Evolutionary conservation across 2,113 vertebrate species (phyloP).

Genomic region (Atlantisia rogersi): DNA sequence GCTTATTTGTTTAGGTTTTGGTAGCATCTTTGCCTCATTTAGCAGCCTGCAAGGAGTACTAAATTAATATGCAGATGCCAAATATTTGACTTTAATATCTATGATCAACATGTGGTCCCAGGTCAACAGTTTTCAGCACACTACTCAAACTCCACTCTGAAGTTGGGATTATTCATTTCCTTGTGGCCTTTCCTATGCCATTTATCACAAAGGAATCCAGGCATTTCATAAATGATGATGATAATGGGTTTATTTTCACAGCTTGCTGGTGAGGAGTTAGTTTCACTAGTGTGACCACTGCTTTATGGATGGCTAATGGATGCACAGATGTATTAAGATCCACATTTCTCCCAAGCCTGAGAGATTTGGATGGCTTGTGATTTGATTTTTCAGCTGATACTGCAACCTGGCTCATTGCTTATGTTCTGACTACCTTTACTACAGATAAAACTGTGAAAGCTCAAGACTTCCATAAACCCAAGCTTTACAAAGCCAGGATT

Average conservation of each 20-base stretch:
- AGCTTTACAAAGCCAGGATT: neutral
- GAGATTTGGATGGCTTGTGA: neutral
- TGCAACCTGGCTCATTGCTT: neutral
- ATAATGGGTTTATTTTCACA: slow-evolving; percentile 35
- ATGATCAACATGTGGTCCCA: neutral
- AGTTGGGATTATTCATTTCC: neutral
- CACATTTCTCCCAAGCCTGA: neutral
- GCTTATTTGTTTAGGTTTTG: neutral
- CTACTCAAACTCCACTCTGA: slow-evolving; percentile 21
- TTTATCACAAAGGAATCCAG: slow-evolving; percentile 35
- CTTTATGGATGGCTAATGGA: neutral
- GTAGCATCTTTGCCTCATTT: neutral
- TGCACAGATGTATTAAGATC: neutral
- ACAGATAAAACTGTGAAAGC: neutral
- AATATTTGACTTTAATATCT: neutral
- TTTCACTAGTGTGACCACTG: neutral
- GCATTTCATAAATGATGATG: slow-evolving; percentile 20
- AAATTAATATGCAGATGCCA: neutral
- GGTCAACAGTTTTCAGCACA: slow-evolving; percentile 3
- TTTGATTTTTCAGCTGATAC: neutral
- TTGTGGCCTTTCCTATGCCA: neutral
- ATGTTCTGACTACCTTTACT: neutral
- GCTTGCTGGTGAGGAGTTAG: neutral
- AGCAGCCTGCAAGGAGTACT: neutral
- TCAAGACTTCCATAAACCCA: neutral